These are phyloP conservation scores for Helicolenus hilgendorfi DNA, from an alignment of 2,797 vertebrate species.

Conservation along the genomic window DNA sequence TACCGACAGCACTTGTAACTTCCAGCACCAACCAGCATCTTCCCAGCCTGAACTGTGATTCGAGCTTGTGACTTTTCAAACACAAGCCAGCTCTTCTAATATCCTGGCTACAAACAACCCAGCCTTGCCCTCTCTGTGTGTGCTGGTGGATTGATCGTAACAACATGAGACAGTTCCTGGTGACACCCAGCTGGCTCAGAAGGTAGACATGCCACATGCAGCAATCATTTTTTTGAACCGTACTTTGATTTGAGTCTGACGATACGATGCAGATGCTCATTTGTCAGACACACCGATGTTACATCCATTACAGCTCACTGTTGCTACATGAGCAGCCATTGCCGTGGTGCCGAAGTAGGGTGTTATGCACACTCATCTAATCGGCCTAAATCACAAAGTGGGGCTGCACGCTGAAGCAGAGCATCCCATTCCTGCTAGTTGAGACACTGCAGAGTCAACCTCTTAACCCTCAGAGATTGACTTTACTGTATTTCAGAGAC, in stretches of 20 bases:
- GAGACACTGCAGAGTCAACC: constrained; percentile 29
- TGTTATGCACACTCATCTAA: constrained; percentile 8
- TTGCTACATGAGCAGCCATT: neutral
- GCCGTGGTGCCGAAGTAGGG: neutral
- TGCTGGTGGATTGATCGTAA: constrained; percentile 38
- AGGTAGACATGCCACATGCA: constrained; percentile 2
- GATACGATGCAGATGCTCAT: neutral
- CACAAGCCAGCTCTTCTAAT: constrained; percentile 36
- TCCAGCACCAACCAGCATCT: neutral
- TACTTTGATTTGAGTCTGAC: constrained; percentile 6
- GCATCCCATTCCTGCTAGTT: constrained; percentile 1
- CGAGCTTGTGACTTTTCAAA: constrained; percentile 32
- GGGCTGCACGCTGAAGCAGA: constrained; percentile 2
- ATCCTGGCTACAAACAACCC: constrained; percentile 27
- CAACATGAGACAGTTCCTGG: constrained; percentile 33
- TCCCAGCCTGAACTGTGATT: neutral
- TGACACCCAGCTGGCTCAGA: constrained; percentile 13
- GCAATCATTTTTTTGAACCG: constrained; percentile 4
- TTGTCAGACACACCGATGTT: neutral
- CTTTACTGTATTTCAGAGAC: no score
- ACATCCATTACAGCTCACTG: neutral
- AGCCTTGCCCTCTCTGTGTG: neutral
- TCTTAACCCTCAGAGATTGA: neutral
- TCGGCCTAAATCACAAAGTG: constrained; percentile 23
- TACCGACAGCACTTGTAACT: neutral